Evolutionary conservation across 2,888 invertebrate species (phyloP), one percentile per base, ranked within the genome.

Genomic region (Proisotoma minuta): DNA sequence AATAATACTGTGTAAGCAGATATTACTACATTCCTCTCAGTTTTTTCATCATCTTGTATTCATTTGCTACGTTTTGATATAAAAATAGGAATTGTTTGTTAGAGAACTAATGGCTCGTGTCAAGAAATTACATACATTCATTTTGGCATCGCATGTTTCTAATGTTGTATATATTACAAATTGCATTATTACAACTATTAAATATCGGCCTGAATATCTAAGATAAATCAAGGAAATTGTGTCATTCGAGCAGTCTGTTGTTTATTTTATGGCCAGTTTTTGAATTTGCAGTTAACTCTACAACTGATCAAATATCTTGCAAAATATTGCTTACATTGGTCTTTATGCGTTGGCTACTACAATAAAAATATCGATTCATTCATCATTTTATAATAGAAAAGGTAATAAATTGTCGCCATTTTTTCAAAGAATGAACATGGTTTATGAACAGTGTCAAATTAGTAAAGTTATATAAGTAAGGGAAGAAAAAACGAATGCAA

Each of bases 21-120:
- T 43, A n/a, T n/a, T n/a, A n/a, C 43, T 20, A 43, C 20, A 43
- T 43, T 20, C 43, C 18, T 43, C 43, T 43, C 18, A 43, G 43
- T 20, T 43, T 43, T 43, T 43, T 43, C 43, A 43, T n/a, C 43
- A 15, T 18, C 18, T 43, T n/a, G 15, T 20, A 34, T 34, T 43
- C 43, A 43, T 43, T 43, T 43, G 43, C 43, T 20, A 43, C 43
- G n/a, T n/a, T n/a, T n/a, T n/a, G n/a, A n/a, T n/a, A n/a, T n/a
- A n/a, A n/a, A n/a, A n/a, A n/a, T n/a, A n/a, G n/a, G n/a, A n/a
- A n/a, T n/a, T n/a, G n/a, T n/a, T 43, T 43, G 10, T 5, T 43
- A 43, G 43, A 18, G 53, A 54, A 39, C 53, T 54, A 54, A 54
- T 54, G 53, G 53, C 53, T 54, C 39, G 53, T 54, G 53, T 54